phyloP scores from a whole-genome alignment of 2,113 vertebrate species.

The Melanostigma gelatinosum region DNA sequence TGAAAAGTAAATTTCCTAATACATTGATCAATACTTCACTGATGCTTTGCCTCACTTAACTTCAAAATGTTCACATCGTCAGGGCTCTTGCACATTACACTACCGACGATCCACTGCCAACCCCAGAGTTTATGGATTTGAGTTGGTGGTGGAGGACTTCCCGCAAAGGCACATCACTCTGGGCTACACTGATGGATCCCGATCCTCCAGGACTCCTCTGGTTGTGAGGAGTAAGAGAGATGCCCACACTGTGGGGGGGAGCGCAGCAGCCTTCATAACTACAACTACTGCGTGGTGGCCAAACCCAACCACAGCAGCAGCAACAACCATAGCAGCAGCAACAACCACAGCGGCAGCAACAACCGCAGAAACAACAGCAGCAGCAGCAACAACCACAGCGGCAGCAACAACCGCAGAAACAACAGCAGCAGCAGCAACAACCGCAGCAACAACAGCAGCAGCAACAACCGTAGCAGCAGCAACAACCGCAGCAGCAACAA shows the following conservation, averaged over 20 bases:
- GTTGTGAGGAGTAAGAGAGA: neutral
- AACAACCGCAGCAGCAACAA: neutral
- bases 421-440: too few relatives aligned
- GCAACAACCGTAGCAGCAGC: neutral
- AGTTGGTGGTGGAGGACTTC: constrained; percentile 73
- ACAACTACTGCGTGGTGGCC: too few relatives aligned
- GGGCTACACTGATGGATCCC: constrained; percentile 55
- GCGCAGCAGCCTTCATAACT: too few relatives aligned
- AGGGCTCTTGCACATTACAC: constrained; percentile 62
- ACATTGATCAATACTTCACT: neutral
- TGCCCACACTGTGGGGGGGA: too few relatives aligned
- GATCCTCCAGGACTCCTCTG: constrained; percentile 25
- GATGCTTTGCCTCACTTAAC: neutral
- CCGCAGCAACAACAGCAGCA: neutral
- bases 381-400: too few relatives aligned
- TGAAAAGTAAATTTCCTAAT: neutral
- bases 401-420: too few relatives aligned
- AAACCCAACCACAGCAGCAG: neutral
- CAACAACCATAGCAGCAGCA: neutral
- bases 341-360: neutral
- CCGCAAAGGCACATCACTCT: constrained; percentile 47
- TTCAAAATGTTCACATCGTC: neutral
- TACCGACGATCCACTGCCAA: neutral
- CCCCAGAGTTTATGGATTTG: constrained; percentile 19
- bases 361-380: neutral